phyloP scores from a whole-genome alignment of 2,113 vertebrate genomes.

The Ciconia boyciana region DNA sequence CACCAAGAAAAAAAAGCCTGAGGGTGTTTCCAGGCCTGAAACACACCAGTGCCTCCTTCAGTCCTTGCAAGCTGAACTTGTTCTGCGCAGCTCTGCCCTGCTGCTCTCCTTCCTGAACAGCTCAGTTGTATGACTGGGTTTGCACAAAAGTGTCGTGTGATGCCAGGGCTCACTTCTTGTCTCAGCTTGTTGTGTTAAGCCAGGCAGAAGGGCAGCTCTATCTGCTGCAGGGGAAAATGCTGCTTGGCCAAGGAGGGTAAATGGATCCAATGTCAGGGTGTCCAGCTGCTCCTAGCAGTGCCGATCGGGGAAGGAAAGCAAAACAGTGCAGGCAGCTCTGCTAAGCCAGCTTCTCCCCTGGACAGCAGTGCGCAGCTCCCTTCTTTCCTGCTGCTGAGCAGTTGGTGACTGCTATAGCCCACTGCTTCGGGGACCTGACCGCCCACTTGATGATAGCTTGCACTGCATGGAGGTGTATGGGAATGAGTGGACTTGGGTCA shows the following conservation, averaged over 20 bases:
- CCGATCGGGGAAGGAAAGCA: too few relatives aligned
- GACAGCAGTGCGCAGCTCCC: not conserved
- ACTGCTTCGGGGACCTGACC: not conserved
- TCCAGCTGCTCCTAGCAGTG: not conserved
- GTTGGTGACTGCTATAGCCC: fast-evolving
- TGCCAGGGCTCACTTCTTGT: fast-evolving
- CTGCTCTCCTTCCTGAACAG: not conserved
- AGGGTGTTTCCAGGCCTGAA: not conserved
- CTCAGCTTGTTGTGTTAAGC: fast-evolving
- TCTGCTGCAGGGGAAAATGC: not conserved
- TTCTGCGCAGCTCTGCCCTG: not conserved
- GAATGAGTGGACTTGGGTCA: fast-evolving
- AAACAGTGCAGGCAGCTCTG: not conserved
- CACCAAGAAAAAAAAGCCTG: not conserved
- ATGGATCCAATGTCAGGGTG: too few relatives aligned
- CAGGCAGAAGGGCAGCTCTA: not conserved
- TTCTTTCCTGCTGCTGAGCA: not conserved
- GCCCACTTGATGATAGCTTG: too few relatives aligned
- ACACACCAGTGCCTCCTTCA: not conserved
- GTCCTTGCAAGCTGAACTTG: not conserved
- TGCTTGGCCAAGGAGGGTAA: not conserved
- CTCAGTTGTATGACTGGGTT: fast-evolving
- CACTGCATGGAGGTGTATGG: fast-evolving
- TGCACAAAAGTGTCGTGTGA: not conserved
- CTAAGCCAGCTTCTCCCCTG: not conserved